Base-by-base conservation (phyloP, 35 echinoderm and acorn worm genomes). In the Lytechinus variegatus region DNA sequence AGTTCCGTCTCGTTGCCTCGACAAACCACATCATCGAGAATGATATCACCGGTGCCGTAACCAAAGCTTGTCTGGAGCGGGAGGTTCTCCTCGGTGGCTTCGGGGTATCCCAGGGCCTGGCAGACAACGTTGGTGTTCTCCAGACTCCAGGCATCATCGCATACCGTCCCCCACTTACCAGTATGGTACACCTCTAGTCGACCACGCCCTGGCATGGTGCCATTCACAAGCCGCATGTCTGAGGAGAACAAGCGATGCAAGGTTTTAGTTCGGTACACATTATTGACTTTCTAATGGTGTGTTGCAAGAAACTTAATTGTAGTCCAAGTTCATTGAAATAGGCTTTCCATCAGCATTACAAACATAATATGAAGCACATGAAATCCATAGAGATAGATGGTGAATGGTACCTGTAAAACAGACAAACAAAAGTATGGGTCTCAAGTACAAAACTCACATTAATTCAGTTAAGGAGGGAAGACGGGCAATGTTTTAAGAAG, bases 1-100 rank as follows among this genome's bases (percentile, higher is more conserved):
- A 94, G 54, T 66, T 16, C 12, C 27, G 95, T 94, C 71, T 94
- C 91, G n/a, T 86, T 94, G 24, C 91, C 95, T 7, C 10, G 12
- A 28, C 95, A 94, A 28, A 27, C 14, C 13, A 94, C 92, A 51
- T 96, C 95, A 27, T 96, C 92, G 61, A 96, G 29, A 44, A 96
- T 53, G 24, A 96, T 92, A 16, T 54, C 54, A 16, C 87, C 89
- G 13, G 52, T 33, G 53, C 87, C 72, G 11, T 53, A 7, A 27
- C 87, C 92, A 11, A 94, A 95, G 91, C 58, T 96, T n/a, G 95
- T 12, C 24, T 90, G 88, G 28, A 52, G 29, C 27, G 88, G 88
- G 16, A 90, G 88, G 88, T 90, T 90, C 9, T 90, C 92, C 9
- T 16, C 52, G 0, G 14, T 29, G 24, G 55, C 92, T 28, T 8